Base-by-base conservation (phyloP, 2,113 vertebrate species). In the Tachysurus vachellii region DNA sequence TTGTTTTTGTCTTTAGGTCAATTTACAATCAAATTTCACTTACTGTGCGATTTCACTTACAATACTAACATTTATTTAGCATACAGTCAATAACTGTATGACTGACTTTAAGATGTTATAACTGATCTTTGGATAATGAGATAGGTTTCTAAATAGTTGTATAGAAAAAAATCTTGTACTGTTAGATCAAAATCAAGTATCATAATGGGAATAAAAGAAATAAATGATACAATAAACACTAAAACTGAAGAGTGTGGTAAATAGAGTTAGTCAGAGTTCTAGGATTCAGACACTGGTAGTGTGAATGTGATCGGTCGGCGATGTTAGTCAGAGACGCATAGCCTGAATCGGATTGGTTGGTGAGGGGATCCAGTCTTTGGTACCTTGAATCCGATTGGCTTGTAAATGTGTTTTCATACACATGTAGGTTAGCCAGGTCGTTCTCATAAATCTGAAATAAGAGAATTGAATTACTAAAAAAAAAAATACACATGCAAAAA, bases 211-310 rank as follows among this genome's bases (percentile, higher is more conserved):
- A 68, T 31, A 23, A 75, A 47, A 75, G 26, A 0, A 75, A 12
- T 12, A 50, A 47, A 44, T 21, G 2, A 44, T 12, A 73, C 8
- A 47, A 9, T 6, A 76, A 76, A 3, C 23, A 53, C 26, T 76
- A 53, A 76, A 6, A 53, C 13, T 56, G 50, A 79, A 70, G 47
- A 10, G 42, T 83, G 14, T 83, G 47, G n/a, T 83, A 83, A 53
- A 54, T 6, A 21, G 82, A 79, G 50, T 79, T 79, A 53, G 28
- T 31, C 47, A 1, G 47, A 68, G 82, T 70, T 21, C 2, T 53
- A 53, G 82, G 62, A 31, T 70, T 54, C 50, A 53, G 82, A n/a
- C 31, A 42, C 1, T 83, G 82, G 42, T 83, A 83, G n/a, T 53
- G 26, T 31, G 82, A 68, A 53, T 53, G 23, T 19, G 47, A 50